Evolutionary conservation across 2,888 invertebrate species (phyloP), one percentile per base, ranked within the genome.

Genomic region (Acronicta psi): DNA sequence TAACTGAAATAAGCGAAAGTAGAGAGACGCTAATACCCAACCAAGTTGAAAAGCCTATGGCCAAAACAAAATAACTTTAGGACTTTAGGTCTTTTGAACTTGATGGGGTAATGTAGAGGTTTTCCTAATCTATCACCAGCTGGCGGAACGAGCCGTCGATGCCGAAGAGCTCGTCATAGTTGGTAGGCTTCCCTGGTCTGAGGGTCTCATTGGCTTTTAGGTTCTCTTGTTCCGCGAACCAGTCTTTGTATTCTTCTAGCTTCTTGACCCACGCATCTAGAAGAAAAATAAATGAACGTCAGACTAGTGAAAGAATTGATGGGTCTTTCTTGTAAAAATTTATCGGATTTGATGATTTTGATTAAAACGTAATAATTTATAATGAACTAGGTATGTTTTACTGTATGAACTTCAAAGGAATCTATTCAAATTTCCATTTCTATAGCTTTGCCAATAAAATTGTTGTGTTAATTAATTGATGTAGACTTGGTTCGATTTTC

Each of bases 101-200:
- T 58, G 50, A 54, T n/a, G 36, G 51, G 46, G 60, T 63, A 59
- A 47, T 52, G 37, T 64, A 36, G 31, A 44, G 51, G 42, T 38
- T 45, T 37, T 23, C 50, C 76, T 88, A 98, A 93, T 98, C 97
- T 80, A 98, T 97, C 78, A 96, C 95, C 58, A 98, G 92, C 88
- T 98, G 97, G 80, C 97, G 96, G 95, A 98, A 98, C 45, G 98
- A 97, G 38, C 98, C 98, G 79, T 98, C 98, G 80, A 98, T 95
- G n/a, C 98, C 98, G 80, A 98, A 98, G 4, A 98, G 94, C 81
- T 98, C 98, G 73, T 98, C 97, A 72, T 96, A 96, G 74, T 97
- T 97, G 83, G 97, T 98, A 64, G 97, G 97, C 84, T 97, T 97
- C 40, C 97, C 98, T 0, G 97, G 97, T 82, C 98, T 95, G 61